Evolutionary conservation across 2,888 invertebrate species (phyloP).

Genomic region (Acanthoscelides obtectus): DNA sequence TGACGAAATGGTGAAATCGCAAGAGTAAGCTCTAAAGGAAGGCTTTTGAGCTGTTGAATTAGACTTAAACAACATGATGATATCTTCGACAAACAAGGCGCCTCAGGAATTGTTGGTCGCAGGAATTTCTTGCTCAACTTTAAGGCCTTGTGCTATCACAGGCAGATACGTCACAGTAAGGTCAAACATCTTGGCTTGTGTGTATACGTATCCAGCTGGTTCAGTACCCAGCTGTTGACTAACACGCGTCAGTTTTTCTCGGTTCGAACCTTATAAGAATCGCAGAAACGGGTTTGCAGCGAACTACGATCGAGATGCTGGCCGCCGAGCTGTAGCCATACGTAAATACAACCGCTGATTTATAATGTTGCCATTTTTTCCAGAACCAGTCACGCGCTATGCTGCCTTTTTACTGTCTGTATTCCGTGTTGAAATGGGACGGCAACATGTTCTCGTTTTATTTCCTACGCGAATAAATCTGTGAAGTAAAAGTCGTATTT

Average conservation of each 20-base stretch:
- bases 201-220: background rate
- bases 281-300: constrained; percentile 29
- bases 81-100: too few species aligned
- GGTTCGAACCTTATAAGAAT: background rate
- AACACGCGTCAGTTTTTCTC: background rate
- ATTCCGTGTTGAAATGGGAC: background rate
- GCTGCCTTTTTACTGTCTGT: constrained; percentile 1
- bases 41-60: too few species aligned
- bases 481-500: too few species aligned
- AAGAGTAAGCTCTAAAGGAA: too few species aligned
- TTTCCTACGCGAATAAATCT: too few species aligned
- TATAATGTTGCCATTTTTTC: constrained; percentile 30
- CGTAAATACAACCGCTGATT: constrained; percentile 21
- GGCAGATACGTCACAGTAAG: too few species aligned
- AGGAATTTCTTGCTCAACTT: too few species aligned
- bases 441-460: too few species aligned
- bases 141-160: too few species aligned
- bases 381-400: constrained; percentile 31
- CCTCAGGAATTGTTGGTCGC: too few species aligned
- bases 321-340: background rate
- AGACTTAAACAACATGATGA: too few species aligned
- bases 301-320: constrained; percentile 4
- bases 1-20: too few species aligned
- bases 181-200: background rate
- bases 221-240: background rate